A percentile compares a stretch with the other conserved stretches of the same genome.
Evolutionary conservation across 2,113 vertebrate genomes (phyloP).

Genomic region (Albula glossodonta): DNA sequence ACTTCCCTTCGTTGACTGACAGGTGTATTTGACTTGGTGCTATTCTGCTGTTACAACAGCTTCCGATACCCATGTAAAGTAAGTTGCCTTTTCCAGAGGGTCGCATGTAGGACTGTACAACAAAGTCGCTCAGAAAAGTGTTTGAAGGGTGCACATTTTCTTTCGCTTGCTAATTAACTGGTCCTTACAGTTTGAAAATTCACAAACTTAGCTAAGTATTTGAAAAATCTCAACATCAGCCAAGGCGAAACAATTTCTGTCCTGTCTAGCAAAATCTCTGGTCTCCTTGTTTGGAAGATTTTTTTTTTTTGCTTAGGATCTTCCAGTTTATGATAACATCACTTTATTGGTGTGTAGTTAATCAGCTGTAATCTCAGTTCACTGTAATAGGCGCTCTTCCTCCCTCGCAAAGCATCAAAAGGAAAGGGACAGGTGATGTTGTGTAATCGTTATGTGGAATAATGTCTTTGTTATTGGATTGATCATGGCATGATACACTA

Average conservation of each 20-base stretch:
- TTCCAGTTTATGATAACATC: background rate
- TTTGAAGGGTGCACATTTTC: too few species aligned
- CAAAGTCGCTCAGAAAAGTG: too few species aligned
- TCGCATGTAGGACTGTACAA: too few species aligned
- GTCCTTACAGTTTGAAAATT: background rate
- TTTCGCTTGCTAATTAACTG: background rate
- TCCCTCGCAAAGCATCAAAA: background rate
- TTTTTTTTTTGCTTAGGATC: too few species aligned
- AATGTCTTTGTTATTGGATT: background rate
- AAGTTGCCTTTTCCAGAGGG: too few species aligned
- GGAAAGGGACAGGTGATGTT: background rate
- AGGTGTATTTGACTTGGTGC: too few species aligned
- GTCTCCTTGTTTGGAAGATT: too few species aligned
- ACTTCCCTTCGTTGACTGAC: too few species aligned
- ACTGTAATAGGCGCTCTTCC: background rate
- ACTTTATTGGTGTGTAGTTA: background rate
- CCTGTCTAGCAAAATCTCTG: too few species aligned
- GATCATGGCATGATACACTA: background rate
- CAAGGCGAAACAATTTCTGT: too few species aligned
- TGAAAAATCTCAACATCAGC: background rate
- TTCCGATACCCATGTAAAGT: too few species aligned
- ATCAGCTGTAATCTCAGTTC: background rate
- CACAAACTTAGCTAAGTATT: background rate
- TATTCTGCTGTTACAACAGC: too few species aligned
- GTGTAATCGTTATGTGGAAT: background rate